Percentiles rank a stretch among this genome's conserved stretches.
Evolutionary conservation across 2,113 vertebrate species (phyloP).

Genomic region (Aramus guarauna): DNA sequence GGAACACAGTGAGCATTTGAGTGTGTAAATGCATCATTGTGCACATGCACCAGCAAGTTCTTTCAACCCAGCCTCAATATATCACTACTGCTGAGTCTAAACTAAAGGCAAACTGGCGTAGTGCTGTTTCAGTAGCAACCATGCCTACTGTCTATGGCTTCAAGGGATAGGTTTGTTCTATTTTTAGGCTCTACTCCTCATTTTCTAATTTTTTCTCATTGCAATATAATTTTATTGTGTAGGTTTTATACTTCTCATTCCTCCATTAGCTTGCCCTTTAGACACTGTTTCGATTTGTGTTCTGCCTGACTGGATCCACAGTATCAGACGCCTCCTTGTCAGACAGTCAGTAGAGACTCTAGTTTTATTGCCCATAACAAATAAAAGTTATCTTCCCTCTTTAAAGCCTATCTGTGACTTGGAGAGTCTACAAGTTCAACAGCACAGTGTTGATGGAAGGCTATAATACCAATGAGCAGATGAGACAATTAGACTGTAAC

Average conservation of each 20-base stretch:
- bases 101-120: neutral
- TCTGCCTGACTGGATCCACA: constrained; percentile 66
- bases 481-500: constrained; percentile 76
- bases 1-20: rapidly evolving
- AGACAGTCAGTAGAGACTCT: constrained; percentile 66
- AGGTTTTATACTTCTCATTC: constrained; percentile 34
- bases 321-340: constrained; percentile 53
- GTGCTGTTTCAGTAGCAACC: neutral
- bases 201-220: constrained; percentile 64
- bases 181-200: constrained; percentile 23
- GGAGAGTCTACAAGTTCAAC: constrained; percentile 65
- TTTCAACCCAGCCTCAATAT: neutral
- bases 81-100: neutral
- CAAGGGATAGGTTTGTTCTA: neutral
- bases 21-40: rapidly evolving
- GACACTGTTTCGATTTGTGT: constrained; percentile 66
- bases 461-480: constrained; percentile 64
- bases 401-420: constrained; percentile 73
- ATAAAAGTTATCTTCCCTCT: constrained; percentile 74
- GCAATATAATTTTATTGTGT: constrained; percentile 51
- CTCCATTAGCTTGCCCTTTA: constrained; percentile 63
- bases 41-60: no score
- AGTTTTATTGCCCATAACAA: constrained; percentile 74
- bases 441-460: constrained; percentile 53
- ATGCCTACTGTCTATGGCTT: neutral